Evolutionary conservation across 2,113 vertebrate genomes (phyloP).

Genomic region (Vanacampus margaritifer): DNA sequence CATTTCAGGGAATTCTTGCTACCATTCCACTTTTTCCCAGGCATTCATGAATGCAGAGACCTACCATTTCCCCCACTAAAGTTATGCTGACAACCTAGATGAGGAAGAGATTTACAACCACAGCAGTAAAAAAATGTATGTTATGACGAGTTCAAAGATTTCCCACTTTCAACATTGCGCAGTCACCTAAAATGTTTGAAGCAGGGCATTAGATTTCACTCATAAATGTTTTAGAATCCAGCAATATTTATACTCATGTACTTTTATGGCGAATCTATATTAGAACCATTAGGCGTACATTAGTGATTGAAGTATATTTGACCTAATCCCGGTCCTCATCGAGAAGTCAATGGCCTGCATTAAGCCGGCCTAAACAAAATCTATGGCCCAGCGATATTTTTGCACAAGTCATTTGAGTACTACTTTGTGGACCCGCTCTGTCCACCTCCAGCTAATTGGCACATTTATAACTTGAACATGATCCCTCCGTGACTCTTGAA

Average conservation of each 20-base stretch:
- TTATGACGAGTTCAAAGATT: slow-evolving; percentile 47
- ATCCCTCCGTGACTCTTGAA: slow-evolving; percentile 62
- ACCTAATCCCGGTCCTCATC: slow-evolving; percentile 59
- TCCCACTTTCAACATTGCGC: slow-evolving; percentile 26
- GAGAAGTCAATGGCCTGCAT: slow-evolving; percentile 67
- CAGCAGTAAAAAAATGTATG: slow-evolving; percentile 21
- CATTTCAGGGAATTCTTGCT: neutral
- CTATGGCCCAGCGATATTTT: slow-evolving; percentile 43
- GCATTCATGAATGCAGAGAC: slow-evolving; percentile 23
- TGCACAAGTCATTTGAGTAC: slow-evolving; percentile 57
- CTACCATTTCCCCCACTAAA: slow-evolving; percentile 8
- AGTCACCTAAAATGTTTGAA: slow-evolving; percentile 40
- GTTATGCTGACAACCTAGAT: slow-evolving; percentile 27
- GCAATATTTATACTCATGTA: slow-evolving; percentile 64
- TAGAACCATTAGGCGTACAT: slow-evolving; percentile 69
- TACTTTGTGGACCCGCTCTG: slow-evolving; percentile 46
- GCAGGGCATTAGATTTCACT: slow-evolving; percentile 59
- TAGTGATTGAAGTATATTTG: slow-evolving; percentile 67
- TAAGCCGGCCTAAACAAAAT: slow-evolving; percentile 66
- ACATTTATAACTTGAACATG: slow-evolving; percentile 65
- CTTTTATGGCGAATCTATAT: slow-evolving; percentile 71
- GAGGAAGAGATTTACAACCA: slow-evolving; percentile 21
- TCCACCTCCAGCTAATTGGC: slow-evolving; percentile 60
- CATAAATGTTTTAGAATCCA: slow-evolving; percentile 70
- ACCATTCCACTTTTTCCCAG: slow-evolving; percentile 23